These are phyloP conservation scores for Arremon aurantiirostris DNA, from an alignment of 2,797 vertebrate genomes.

Conservation along the genomic window DNA sequence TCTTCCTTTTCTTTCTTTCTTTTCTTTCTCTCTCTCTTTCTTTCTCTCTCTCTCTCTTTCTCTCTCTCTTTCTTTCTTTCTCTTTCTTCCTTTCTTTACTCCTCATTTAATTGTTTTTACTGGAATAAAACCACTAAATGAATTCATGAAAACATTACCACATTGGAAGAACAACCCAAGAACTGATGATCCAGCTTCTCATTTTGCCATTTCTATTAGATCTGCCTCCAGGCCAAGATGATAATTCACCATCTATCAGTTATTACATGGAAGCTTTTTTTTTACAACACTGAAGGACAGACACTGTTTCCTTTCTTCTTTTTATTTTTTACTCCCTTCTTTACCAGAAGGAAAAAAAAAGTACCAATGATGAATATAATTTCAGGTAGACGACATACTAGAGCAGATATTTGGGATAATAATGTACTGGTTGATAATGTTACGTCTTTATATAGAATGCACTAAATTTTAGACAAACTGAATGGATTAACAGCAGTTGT, in stretches of 20 bases:
- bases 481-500: neutral
- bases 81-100: neutral
- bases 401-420: neutral
- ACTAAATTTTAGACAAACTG: neutral
- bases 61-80: fast-evolving
- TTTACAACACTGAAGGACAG: neutral
- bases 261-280: neutral
- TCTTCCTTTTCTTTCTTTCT: neutral
- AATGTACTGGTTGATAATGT: neutral
- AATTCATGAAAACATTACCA: neutral
- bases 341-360: neutral
- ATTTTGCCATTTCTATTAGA: neutral
- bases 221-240: neutral
- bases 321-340: neutral
- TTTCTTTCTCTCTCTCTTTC: too few species aligned
- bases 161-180: neutral
- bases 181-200: neutral
- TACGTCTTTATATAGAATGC: neutral
- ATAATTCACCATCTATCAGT: neutral
- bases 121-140: neutral
- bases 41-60: neutral
- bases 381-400: neutral
- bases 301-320: neutral
- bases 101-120: neutral
- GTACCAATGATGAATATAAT: neutral